Percentiles rank a stretch among this genome's conserved stretches.
phyloP scores from a whole-genome alignment of 2,113 vertebrate genomes.

The Rhombomys opimus region DNA sequence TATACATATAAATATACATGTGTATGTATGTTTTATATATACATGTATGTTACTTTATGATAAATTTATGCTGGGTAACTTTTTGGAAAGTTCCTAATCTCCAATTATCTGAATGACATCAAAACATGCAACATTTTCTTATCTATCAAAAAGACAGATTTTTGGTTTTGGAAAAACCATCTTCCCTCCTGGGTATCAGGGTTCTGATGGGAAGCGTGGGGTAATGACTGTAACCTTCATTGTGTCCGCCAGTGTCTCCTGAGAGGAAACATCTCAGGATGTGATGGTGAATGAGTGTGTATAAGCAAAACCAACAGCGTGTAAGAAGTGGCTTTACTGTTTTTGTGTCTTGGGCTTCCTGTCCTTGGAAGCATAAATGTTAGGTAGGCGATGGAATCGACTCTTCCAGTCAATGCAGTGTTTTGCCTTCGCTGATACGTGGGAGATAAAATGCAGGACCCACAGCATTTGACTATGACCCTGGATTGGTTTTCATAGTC shows the following conservation, averaged over 20 bases:
- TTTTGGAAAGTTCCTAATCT: constrained; percentile 24
- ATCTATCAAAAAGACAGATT: neutral
- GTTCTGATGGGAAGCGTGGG: neutral
- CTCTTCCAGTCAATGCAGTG: neutral
- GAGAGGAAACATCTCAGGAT: neutral
- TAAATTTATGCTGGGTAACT: neutral
- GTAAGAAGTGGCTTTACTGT: neutral
- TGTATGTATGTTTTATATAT: too few species aligned
- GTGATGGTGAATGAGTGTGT: neutral
- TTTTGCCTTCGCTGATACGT: neutral
- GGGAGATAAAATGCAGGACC: neutral
- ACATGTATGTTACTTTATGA: neutral
- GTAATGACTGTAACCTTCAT: neutral
- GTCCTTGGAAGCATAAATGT: neutral
- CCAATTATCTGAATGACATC: neutral
- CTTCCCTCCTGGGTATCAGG: neutral
- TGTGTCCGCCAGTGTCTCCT: neutral
- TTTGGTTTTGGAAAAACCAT: neutral
- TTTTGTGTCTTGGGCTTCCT: neutral
- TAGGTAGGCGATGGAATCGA: neutral
- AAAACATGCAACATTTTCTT: constrained; percentile 1
- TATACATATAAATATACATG: too few species aligned
- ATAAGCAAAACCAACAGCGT: neutral
- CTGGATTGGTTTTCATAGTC: neutral
- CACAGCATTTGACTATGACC: neutral